These are phyloP conservation scores for Chesias legatella DNA, from an alignment of 2,888 invertebrate species.

Conservation along the genomic window DNA sequence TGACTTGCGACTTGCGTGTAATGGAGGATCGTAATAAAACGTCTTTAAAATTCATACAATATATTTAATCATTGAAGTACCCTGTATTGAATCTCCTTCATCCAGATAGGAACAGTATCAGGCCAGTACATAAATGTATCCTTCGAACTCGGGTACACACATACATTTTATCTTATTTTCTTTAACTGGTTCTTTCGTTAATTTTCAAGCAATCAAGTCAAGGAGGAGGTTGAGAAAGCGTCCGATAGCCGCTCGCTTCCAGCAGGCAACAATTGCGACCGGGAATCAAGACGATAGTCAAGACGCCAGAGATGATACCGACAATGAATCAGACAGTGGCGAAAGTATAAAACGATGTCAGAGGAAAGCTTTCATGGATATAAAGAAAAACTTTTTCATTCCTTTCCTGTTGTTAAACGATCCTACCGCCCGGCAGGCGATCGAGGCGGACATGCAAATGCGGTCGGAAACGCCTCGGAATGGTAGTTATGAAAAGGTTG, in stretches of 20 bases:
- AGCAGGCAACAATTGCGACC: constrained; percentile 62
- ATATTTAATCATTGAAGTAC: too few relatives aligned
- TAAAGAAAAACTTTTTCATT: constrained; percentile 58
- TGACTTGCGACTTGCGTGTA: too few relatives aligned
- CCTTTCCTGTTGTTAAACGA: constrained; percentile 52
- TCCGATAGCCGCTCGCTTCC: constrained; percentile 86
- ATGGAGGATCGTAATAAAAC: too few relatives aligned
- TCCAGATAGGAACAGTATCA: too few relatives aligned
- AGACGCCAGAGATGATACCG: constrained; percentile 80
- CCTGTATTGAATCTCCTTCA: too few relatives aligned
- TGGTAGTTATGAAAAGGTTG: constrained; percentile 35
- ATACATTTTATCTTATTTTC: too few relatives aligned
- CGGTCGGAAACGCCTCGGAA: constrained; percentile 29
- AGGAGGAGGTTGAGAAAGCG: constrained; percentile 87
- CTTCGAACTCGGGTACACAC: too few relatives aligned
- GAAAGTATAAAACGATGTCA: constrained; percentile 69
- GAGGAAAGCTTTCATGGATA: constrained; percentile 67
- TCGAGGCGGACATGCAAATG: constrained; percentile 42
- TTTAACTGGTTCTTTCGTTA: too few relatives aligned
- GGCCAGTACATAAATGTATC: too few relatives aligned
- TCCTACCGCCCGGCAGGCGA: constrained; percentile 40
- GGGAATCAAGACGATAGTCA: constrained; percentile 78
- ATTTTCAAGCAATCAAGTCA: too few relatives aligned
- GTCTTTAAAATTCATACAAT: too few relatives aligned
- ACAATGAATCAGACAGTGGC: constrained; percentile 61